Percentiles rank a stretch among this genome's conserved stretches.
These are phyloP conservation scores for Naja naja DNA, from an alignment of 2,113 vertebrate species.

Conservation along the genomic window DNA sequence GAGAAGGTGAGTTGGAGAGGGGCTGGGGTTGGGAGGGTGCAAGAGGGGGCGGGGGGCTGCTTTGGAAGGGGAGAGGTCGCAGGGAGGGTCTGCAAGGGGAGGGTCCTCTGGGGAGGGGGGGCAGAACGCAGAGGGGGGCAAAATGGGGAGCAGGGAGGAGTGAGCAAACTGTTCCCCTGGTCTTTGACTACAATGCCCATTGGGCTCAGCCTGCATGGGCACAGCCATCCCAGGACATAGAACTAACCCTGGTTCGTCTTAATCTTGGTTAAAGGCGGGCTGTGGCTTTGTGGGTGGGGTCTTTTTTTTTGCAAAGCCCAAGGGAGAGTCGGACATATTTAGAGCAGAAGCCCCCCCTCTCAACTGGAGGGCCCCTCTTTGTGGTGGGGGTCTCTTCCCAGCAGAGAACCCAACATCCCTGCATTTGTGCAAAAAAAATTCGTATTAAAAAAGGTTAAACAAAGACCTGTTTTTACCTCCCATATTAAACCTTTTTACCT, in stretches of 20 bases:
- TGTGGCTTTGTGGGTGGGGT: neutral
- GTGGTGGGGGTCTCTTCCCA: neutral
- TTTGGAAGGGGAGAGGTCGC: neutral
- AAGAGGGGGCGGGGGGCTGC: no score
- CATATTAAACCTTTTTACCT: no score
- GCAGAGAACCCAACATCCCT: neutral
- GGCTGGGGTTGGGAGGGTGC: rapidly evolving
- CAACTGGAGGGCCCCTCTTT: neutral
- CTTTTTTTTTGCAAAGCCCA: neutral
- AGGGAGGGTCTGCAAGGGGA: no score
- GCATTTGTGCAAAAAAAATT: neutral
- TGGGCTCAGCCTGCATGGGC: neutral
- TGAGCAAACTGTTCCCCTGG: no score
- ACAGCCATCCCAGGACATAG: neutral
- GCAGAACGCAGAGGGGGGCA: neutral
- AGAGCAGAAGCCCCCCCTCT: neutral
- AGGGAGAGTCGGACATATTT: neutral
- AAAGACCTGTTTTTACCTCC: neutral
- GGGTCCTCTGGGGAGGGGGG: neutral
- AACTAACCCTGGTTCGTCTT: neutral
- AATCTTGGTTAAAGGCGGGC: neutral
- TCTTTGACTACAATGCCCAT: neutral
- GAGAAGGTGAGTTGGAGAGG: neutral
- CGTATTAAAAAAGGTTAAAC: neutral
- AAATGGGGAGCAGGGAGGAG: neutral